phyloP scores from a whole-genome alignment of 2,797 vertebrate genomes.

The Chiloscyllium punctatum region DNA sequence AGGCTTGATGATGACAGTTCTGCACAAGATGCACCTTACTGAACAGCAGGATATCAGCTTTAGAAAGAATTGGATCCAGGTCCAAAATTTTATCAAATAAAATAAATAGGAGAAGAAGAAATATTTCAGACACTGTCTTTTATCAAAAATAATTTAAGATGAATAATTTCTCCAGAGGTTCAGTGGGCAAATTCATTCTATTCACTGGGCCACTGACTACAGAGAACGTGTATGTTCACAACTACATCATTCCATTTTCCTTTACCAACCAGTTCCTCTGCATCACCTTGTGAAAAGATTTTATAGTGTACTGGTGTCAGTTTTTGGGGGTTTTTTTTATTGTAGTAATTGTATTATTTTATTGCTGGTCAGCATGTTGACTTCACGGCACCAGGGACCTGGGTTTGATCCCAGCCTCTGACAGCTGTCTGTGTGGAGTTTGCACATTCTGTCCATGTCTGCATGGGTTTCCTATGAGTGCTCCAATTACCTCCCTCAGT shows the following conservation, averaged over 20 bases:
- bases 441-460: no score
- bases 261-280: not conserved
- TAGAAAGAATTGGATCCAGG: not conserved
- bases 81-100: not conserved
- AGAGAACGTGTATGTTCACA: not conserved
- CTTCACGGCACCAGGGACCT: no score
- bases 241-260: not conserved
- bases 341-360: not conserved
- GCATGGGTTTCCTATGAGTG: no score
- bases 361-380: no score
- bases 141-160: not conserved
- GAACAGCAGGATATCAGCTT: not conserved
- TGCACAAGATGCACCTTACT: not conserved
- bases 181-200: not conserved
- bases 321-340: not conserved
- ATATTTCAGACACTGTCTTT: not conserved
- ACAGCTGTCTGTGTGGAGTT: no score
- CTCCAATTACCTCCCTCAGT: no score
- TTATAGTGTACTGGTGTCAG: not conserved
- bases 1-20: not conserved
- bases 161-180: not conserved
- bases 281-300: not conserved
- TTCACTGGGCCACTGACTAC: not conserved
- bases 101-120: not conserved
- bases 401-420: no score